Percentiles rank a stretch among this genome's conserved stretches.
These are phyloP conservation scores for Epistrophe grossulariae DNA, from an alignment of 2,888 invertebrate species.

Conservation along the genomic window DNA sequence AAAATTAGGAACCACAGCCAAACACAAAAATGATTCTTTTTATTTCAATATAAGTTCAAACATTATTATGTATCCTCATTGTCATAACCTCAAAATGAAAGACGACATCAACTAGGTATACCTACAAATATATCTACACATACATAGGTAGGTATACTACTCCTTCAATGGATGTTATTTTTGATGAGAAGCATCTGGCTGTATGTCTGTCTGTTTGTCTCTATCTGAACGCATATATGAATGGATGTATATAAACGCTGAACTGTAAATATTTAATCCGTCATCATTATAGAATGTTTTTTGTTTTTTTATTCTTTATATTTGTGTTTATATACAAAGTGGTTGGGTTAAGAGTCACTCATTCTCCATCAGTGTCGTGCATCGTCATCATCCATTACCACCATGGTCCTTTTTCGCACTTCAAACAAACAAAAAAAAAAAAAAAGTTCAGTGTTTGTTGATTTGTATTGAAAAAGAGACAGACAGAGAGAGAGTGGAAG, in stretches of 20 bases:
- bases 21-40: neutral
- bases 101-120: neutral
- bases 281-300: constrained; percentile 55
- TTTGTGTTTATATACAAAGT: neutral
- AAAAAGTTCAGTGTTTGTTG: constrained; percentile 35
- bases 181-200: constrained; percentile 54
- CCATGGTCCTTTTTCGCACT: constrained; percentile 39
- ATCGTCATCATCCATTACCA: constrained; percentile 28
- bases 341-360: constrained; percentile 28
- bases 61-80: constrained; percentile 44
- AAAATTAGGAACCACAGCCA: neutral
- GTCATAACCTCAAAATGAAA: constrained; percentile 44
- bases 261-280: constrained; percentile 70
- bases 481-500: neutral
- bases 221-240: constrained; percentile 24
- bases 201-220: constrained; percentile 21
- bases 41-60: constrained; percentile 43
- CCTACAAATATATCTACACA: no score
- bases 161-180: constrained; percentile 11
- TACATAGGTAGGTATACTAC: neutral
- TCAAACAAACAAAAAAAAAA: constrained; percentile 26
- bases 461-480: constrained; percentile 2
- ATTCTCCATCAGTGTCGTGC: constrained; percentile 30
- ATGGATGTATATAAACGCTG: neutral
- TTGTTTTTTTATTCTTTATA: neutral